Evolutionary conservation across 2,797 vertebrate genomes (phyloP).

Genomic region (Graptemys geographica): DNA sequence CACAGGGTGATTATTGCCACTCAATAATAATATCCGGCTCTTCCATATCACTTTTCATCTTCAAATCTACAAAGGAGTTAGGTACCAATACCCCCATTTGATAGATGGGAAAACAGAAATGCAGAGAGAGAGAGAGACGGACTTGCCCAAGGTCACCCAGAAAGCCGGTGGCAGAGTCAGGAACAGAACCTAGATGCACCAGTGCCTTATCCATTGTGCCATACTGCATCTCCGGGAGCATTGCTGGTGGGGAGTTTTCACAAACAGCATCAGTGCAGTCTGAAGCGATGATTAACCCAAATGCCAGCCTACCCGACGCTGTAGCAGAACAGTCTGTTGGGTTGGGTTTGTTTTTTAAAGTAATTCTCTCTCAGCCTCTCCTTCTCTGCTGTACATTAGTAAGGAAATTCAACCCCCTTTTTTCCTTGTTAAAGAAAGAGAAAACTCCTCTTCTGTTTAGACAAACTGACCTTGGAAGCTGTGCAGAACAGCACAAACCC

Average conservation of each 20-base stretch:
- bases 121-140: not conserved
- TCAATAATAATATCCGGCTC: not conserved
- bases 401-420: conserved; percentile 36
- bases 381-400: not conserved
- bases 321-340: not conserved
- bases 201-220: not conserved
- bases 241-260: not conserved
- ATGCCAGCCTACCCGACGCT: not conserved
- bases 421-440: conserved; percentile 18
- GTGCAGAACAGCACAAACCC: rapidly evolving
- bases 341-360: not conserved
- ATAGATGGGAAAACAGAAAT: not conserved
- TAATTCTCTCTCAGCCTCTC: not conserved
- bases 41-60: not conserved
- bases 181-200: not conserved
- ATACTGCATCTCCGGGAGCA: not conserved
- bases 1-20: not conserved
- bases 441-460: conserved; percentile 39
- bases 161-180: not conserved
- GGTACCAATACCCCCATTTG: not conserved
- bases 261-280: not conserved
- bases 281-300: not conserved
- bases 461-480: conserved; percentile 49
- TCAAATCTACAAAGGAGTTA: not conserved
- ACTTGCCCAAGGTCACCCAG: not conserved